Conservation (phyloP, 2,888 invertebrate genomes). For the Drosophila dives region DNA sequence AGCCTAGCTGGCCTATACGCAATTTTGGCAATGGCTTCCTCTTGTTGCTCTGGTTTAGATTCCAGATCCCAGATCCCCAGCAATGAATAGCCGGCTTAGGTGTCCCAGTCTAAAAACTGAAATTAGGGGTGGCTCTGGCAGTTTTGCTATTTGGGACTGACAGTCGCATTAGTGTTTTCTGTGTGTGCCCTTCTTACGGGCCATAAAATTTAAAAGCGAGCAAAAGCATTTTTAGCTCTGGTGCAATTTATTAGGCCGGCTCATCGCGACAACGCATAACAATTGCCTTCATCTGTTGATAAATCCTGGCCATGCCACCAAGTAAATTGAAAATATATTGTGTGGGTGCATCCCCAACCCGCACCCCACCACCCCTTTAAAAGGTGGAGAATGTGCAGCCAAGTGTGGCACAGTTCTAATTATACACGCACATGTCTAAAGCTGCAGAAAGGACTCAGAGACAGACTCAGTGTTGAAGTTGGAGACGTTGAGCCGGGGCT, state of each 20-base stretch:
- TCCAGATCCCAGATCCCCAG: constrained; percentile 69
- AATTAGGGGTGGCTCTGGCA: constrained; percentile 65
- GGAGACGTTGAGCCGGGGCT: constrained; percentile 51
- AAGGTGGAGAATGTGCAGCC: constrained; percentile 68
- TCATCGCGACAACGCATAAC: constrained; percentile 75
- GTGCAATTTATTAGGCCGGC: constrained; percentile 77
- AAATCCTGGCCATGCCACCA: constrained; percentile 78
- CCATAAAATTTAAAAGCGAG: constrained; percentile 81
- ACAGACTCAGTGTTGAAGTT: background rate
- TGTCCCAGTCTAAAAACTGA: constrained; percentile 55
- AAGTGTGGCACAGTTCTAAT: constrained; percentile 77
- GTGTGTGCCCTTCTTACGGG: constrained; percentile 73
- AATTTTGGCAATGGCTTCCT: constrained; percentile 51
- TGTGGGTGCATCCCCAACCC: constrained; percentile 16
- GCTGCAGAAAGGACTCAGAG: constrained; percentile 9
- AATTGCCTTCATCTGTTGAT: constrained; percentile 80
- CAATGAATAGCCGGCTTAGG: constrained; percentile 79
- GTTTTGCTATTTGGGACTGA: constrained; percentile 39
- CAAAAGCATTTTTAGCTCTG: constrained; percentile 78
- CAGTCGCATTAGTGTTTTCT: constrained; percentile 65
- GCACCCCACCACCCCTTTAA: background rate
- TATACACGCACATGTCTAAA: constrained; percentile 77
- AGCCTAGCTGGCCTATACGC: constrained; percentile 34
- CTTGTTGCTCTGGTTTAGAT: constrained; percentile 76
- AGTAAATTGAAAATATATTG: constrained; percentile 76